Conservation (phyloP, 2,113 vertebrate genomes). For the Neomonachus schauinslandi region DNA sequence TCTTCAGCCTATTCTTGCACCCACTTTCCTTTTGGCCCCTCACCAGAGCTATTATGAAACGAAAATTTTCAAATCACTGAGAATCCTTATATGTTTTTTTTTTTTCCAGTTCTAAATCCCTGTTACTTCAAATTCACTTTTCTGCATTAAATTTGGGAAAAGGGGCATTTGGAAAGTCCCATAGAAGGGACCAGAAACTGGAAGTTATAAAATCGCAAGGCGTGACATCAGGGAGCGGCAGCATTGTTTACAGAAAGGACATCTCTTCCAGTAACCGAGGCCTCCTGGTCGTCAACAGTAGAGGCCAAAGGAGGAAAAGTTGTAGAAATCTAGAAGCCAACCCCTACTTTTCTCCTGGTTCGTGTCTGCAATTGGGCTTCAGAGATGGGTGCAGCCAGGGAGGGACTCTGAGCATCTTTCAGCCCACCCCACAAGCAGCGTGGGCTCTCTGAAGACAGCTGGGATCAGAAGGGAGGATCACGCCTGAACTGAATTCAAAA, state of each 20-base stretch:
- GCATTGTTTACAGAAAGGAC: constrained; percentile 72
- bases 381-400: neutral
- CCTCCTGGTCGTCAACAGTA: neutral
- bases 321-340: constrained; percentile 17
- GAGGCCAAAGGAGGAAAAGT: neutral
- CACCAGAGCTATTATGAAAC: no score
- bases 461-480: neutral
- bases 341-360: neutral
- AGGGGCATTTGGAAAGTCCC: constrained; percentile 85
- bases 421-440: neutral
- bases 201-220: constrained; percentile 74
- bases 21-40: neutral
- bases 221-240: constrained; percentile 76
- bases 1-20: neutral
- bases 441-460: neutral
- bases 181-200: constrained; percentile 66
- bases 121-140: neutral
- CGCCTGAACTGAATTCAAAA: neutral
- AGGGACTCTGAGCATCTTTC: neutral
- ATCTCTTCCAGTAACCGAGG: constrained; percentile 80
- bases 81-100: fast-evolving
- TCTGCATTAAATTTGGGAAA: constrained; percentile 53
- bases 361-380: neutral
- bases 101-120: neutral
- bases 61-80: neutral